These are phyloP conservation scores for Sebastes fasciatus DNA, from an alignment of 2,113 vertebrate species.

Conservation along the genomic window DNA sequence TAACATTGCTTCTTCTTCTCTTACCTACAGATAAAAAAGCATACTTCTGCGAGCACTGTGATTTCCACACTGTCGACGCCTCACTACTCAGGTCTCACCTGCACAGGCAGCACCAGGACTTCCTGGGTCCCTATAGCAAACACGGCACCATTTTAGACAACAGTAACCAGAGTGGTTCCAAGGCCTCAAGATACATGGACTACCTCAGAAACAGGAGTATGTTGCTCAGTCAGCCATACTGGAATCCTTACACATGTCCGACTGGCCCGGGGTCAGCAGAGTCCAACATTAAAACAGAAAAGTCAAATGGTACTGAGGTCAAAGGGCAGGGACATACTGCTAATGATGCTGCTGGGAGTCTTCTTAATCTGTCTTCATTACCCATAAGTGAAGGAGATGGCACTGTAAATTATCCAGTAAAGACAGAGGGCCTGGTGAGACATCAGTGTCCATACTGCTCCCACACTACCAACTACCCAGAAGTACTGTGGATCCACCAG, in stretches of 20 bases:
- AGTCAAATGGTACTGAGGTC: constrained; percentile 33
- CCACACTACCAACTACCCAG: constrained; percentile 92
- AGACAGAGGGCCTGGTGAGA: constrained; percentile 84
- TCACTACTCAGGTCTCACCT: constrained; percentile 78
- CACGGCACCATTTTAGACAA: constrained; percentile 50
- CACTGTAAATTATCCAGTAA: constrained; percentile 43
- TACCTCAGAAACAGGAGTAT: constrained; percentile 84
- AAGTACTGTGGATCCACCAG: constrained; percentile 97
- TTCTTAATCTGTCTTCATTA: constrained; percentile 77
- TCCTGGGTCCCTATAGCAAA: constrained; percentile 65
- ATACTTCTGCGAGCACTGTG: constrained; percentile 83
- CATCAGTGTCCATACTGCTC: constrained; percentile 93
- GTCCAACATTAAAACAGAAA: constrained; percentile 58
- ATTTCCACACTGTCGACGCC: constrained; percentile 82
- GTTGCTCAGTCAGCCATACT: constrained; percentile 83
- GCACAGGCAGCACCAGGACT: constrained; percentile 71
- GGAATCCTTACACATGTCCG: constrained; percentile 68
- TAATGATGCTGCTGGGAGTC: constrained; percentile 45
- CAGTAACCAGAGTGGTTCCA: constrained; percentile 69
- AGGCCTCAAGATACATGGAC: constrained; percentile 80
- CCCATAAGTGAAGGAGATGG: constrained; percentile 12
- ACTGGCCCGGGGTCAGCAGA: constrained; percentile 59
- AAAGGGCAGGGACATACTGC: constrained; percentile 51
- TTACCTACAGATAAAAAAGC: constrained; percentile 86
- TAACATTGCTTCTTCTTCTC: neutral